A percentile compares a stretch with the other conserved stretches of the same genome.
Evolutionary conservation across 2,797 vertebrate species (phyloP).

Genomic region (Setipinna tenuifilis): DNA sequence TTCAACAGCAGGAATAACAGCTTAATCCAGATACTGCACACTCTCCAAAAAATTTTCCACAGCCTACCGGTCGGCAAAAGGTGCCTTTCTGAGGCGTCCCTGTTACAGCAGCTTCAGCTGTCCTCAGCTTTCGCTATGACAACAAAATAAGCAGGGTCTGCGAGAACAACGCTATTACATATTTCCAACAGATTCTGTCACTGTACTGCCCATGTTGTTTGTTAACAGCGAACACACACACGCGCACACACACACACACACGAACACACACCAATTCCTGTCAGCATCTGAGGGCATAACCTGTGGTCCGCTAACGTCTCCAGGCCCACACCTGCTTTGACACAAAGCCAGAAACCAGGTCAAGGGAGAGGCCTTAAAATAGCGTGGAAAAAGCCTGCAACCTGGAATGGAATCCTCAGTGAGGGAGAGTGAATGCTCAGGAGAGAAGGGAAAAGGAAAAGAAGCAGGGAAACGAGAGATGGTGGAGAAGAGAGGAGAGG

Average conservation of each 20-base stretch:
- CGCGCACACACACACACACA: no score
- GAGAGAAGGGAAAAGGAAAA: background rate
- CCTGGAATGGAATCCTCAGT: background rate
- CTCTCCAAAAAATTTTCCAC: slow-evolving; percentile 10
- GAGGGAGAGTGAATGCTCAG: slow-evolving; percentile 12
- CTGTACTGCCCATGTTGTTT: background rate
- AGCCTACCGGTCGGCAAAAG: background rate
- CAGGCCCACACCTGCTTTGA: background rate
- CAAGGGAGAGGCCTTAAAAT: slow-evolving; percentile 28
- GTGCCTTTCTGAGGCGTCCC: background rate
- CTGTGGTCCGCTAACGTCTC: slow-evolving; percentile 1
- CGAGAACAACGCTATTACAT: background rate
- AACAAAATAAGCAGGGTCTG: background rate
- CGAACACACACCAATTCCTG: background rate
- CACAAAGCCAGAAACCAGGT: slow-evolving; percentile 33
- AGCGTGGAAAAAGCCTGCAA: slow-evolving; percentile 19
- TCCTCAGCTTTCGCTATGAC: background rate
- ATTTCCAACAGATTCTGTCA: background rate
- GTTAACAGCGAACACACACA: background rate
- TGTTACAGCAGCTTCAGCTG: background rate
- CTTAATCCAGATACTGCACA: slow-evolving; percentile 18
- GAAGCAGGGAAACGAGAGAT: background rate
- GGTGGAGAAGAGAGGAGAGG: background rate
- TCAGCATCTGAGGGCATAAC: background rate
- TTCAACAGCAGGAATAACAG: slow-evolving; percentile 20